A percentile compares a stretch with the other conserved stretches of the same genome.
These are phyloP conservation scores for Nibea albiflora DNA, from an alignment of 2,113 vertebrate species.

Conservation along the genomic window DNA sequence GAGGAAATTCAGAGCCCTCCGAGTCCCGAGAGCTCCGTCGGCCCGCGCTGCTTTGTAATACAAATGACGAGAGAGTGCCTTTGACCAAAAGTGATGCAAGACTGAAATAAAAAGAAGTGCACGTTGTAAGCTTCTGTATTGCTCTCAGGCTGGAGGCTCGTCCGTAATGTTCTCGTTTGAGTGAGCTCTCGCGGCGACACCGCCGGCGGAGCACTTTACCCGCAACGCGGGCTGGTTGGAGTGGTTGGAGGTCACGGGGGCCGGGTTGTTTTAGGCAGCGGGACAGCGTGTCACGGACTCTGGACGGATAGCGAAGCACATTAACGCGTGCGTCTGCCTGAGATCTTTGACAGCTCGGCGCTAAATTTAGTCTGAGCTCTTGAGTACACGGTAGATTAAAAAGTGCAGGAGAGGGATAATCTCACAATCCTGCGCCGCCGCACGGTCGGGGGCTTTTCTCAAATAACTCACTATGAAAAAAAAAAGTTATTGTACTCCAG, in stretches of 20 bases:
- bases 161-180: slow-evolving; percentile 26
- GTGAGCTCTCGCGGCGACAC: slow-evolving; percentile 38
- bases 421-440: slow-evolving; percentile 45
- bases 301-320: slow-evolving; percentile 13
- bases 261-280: background rate
- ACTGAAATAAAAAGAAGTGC: background rate
- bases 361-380: slow-evolving; percentile 70
- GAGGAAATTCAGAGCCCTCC: background rate
- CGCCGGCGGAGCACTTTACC: slow-evolving; percentile 8
- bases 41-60: background rate
- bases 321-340: slow-evolving; percentile 44
- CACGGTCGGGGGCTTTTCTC: slow-evolving; percentile 35
- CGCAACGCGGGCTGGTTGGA: background rate
- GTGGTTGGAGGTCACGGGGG: background rate
- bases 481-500: slow-evolving; percentile 16
- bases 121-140: background rate
- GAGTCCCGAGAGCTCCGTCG: background rate
- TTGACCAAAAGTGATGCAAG: background rate
- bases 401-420: slow-evolving; percentile 63
- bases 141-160: slow-evolving; percentile 12
- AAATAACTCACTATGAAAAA: slow-evolving; percentile 17
- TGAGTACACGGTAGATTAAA: slow-evolving; percentile 65
- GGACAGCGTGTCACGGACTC: background rate
- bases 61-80: background rate
- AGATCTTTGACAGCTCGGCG: slow-evolving; percentile 60